These are phyloP conservation scores for Hylia prasina DNA, from an alignment of 2,113 vertebrate genomes.

Conservation along the genomic window DNA sequence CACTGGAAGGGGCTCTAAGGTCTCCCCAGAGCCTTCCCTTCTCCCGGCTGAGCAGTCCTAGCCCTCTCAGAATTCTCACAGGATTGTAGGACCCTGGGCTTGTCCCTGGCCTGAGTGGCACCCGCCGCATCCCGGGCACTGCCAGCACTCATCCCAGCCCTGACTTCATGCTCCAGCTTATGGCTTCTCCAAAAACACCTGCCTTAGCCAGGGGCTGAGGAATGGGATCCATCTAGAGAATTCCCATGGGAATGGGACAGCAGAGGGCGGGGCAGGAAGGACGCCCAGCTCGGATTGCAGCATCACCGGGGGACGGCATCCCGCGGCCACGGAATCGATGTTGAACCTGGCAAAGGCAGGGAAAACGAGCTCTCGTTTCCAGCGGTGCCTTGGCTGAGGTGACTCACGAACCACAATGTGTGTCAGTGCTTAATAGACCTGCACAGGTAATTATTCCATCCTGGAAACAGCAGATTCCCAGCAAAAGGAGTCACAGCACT, in stretches of 20 bases:
- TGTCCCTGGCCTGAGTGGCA: neutral
- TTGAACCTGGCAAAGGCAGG: neutral
- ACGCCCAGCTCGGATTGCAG: neutral
- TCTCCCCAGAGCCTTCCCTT: neutral
- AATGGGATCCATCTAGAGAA: neutral
- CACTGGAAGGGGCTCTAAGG: neutral
- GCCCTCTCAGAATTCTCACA: neutral
- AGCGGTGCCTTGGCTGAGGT: neutral
- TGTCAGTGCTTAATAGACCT: conserved; percentile 35
- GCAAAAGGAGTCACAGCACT: neutral
- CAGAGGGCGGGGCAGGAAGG: neutral
- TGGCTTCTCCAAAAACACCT: neutral
- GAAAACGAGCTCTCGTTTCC: neutral
- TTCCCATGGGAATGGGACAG: neutral
- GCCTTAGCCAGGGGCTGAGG: neutral
- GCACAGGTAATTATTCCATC: conserved; percentile 13
- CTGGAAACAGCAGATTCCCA: neutral
- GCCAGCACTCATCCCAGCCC: neutral
- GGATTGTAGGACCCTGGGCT: accelerated
- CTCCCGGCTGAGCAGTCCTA: neutral
- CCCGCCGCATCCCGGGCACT: accelerated
- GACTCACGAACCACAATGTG: conserved; percentile 27
- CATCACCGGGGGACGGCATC: neutral
- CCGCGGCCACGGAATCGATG: neutral
- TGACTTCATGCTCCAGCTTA: neutral